Evolutionary conservation across 1,140 invertebrate genomes (phyloP), one percentile per base, ranked within the genome.

Genomic region (Oryzaephilus surinamensis): DNA sequence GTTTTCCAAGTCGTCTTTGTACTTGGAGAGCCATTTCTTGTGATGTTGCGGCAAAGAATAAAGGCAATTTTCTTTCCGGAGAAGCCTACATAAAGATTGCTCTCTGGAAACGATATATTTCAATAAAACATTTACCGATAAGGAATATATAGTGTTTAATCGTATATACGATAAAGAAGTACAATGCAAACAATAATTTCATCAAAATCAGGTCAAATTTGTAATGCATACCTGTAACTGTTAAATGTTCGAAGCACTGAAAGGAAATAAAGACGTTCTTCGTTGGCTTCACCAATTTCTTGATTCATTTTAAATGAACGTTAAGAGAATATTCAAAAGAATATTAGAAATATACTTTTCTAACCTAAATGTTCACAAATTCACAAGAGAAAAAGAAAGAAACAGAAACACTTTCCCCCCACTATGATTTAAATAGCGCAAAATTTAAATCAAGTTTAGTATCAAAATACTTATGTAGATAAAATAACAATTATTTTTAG

Each of bases 161-260:
- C 41, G 13, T 49, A 11, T 6, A 30, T 29, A 29, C 11, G 11
- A 19, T 43, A 39, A 42, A 28, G 30, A 39, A 46, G 11, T 6
- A 32, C 35, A 27, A 55, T 31, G 48, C 31, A 33, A 35, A 40
- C 26, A 40, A 35, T 5, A 4, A 20, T 20, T 20, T 20, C 19
- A 20, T 20, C 8, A 8, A 5, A 5, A 20, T 20, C 8, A 20
- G 8, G 8, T 5, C 19, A 5, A 20, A 20, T 5, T 20, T 5
- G 4, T 20, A 49, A 35, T 38, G 32, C 29, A 32, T 61, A 86
- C 84, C 77, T 84, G 65, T 90, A 90, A 61, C 77, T 77, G 66
- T 73, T 76, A 57, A 87, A 88, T 34, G 84, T 83, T 46, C 76
- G 72, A 2, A 88, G 70, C 48, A 89, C 82, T 13, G 80, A 71